Conservation (phyloP, 2,888 invertebrate species). For the Drosophila hamatofila region DNA sequence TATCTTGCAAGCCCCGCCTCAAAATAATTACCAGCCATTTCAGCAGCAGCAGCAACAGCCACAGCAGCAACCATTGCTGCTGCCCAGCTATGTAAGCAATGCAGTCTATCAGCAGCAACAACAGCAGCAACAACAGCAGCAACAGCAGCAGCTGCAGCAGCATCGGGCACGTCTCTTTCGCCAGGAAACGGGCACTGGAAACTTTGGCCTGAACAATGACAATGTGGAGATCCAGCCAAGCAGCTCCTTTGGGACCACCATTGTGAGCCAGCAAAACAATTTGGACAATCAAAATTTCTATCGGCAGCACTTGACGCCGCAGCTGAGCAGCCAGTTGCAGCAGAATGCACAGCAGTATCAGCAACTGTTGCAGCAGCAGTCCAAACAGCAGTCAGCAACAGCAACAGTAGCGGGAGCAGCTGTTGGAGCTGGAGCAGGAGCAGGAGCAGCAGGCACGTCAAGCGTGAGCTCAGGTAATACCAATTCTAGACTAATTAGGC, state of each 20-base stretch:
- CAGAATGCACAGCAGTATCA: slow-evolving; percentile 85
- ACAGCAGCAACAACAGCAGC: slow-evolving; percentile 48
- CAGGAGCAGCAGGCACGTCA: slow-evolving; percentile 32
- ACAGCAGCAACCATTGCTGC: slow-evolving; percentile 71
- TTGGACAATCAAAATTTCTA: slow-evolving; percentile 84
- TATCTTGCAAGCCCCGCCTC: slow-evolving; percentile 74
- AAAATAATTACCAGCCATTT: slow-evolving; percentile 76
- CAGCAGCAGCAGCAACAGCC: slow-evolving; percentile 75
- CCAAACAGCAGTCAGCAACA: slow-evolving; percentile 28
- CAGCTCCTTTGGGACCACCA: slow-evolving; percentile 71
- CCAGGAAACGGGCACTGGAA: slow-evolving; percentile 87
- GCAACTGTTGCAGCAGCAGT: slow-evolving; percentile 60
- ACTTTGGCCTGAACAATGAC: slow-evolving; percentile 87
- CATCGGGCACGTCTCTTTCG: slow-evolving; percentile 86
- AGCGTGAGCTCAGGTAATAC: slow-evolving; percentile 73
- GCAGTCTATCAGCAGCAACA: slow-evolving; percentile 71
- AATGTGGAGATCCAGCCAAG: slow-evolving; percentile 80
- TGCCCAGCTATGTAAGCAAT: slow-evolving; percentile 75
- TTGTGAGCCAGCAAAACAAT: slow-evolving; percentile 67
- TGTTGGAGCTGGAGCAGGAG: neutral
- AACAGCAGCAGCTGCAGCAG: slow-evolving; percentile 74
- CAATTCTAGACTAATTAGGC: slow-evolving; percentile 53
- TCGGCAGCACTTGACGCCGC: slow-evolving; percentile 81
- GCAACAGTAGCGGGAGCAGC: slow-evolving; percentile 14
- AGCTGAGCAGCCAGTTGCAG: slow-evolving; percentile 81